These are phyloP conservation scores for Diarsia mendica DNA, from an alignment of 2,888 invertebrate genomes.

Conservation along the genomic window DNA sequence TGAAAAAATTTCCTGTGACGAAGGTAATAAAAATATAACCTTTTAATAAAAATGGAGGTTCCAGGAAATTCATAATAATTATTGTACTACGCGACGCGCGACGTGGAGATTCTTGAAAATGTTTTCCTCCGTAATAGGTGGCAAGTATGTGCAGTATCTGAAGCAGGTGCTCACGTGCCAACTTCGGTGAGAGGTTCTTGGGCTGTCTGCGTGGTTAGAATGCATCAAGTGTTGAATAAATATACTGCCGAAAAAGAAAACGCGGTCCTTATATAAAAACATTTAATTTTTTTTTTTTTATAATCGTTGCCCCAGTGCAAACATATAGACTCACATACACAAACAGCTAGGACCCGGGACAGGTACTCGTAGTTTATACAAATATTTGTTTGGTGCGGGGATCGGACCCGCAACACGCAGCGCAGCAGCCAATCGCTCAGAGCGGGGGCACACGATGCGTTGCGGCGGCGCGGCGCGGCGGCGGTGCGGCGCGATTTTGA, in stretches of 20 bases:
- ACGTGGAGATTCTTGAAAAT: constrained; percentile 31
- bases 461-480: too few species aligned
- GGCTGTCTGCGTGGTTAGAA: neutral
- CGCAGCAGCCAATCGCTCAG: too few species aligned
- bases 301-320: too few species aligned
- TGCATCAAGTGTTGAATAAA: constrained; percentile 13
- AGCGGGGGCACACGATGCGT: too few species aligned
- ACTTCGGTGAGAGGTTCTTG: constrained; percentile 2
- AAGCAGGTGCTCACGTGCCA: constrained; percentile 25
- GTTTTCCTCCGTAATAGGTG: constrained; percentile 31
- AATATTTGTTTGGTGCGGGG: too few species aligned
- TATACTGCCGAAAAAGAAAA: neutral
- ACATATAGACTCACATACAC: too few species aligned
- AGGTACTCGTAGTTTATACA: too few species aligned
- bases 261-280: neutral
- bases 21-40: neutral
- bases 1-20: neutral
- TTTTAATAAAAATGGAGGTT: neutral
- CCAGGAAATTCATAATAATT: constrained; percentile 25
- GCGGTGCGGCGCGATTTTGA: too few species aligned
- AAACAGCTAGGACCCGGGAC: too few species aligned
- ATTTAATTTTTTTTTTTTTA: too few species aligned
- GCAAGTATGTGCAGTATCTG: constrained; percentile 44
- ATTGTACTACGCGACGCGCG: constrained; percentile 6
- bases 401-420: too few species aligned